Percentiles rank a stretch among this genome's conserved stretches.
These are phyloP conservation scores for Heliconius ethilla DNA, from an alignment of 2,888 invertebrate species.

Conservation along the genomic window DNA sequence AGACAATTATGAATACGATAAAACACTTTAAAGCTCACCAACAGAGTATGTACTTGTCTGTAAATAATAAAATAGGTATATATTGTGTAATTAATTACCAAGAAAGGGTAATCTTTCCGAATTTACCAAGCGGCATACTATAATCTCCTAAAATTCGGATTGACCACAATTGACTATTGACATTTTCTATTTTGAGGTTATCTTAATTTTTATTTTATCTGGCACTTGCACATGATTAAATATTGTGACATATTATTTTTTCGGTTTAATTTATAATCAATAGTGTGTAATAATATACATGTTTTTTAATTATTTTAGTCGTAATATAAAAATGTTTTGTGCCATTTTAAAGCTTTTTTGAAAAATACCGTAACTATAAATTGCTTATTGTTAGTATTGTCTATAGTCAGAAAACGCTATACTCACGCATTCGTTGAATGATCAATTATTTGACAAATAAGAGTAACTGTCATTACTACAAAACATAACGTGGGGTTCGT, in stretches of 20 bases:
- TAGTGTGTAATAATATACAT: background rate
- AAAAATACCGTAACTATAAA: background rate
- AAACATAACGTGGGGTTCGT: conserved; percentile 57
- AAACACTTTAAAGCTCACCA: conserved; percentile 47
- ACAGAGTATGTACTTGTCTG: conserved; percentile 45
- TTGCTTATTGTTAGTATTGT: background rate
- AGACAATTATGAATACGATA: conserved; percentile 20
- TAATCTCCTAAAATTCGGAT: conserved; percentile 55
- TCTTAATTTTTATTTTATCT: background rate
- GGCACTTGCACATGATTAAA: background rate
- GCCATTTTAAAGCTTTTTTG: background rate
- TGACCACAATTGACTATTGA: conserved; percentile 31
- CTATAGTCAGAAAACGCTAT: conserved; percentile 12
- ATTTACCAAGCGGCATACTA: conserved; percentile 82
- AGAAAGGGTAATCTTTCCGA: conserved; percentile 78
- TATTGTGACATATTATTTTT: background rate
- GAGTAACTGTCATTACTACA: conserved; percentile 47
- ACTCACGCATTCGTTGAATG: conserved; percentile 14
- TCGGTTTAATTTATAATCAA: background rate
- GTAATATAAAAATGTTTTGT: background rate
- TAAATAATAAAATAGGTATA: conserved; percentile 50
- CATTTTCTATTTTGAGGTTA: conserved; percentile 56
- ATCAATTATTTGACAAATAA: conserved; percentile 23
- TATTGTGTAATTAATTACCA: conserved; percentile 72
- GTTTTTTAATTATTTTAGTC: background rate